Evolutionary conservation across 2,797 vertebrate species (phyloP).

Genomic region (Enteromius argenteus): DNA sequence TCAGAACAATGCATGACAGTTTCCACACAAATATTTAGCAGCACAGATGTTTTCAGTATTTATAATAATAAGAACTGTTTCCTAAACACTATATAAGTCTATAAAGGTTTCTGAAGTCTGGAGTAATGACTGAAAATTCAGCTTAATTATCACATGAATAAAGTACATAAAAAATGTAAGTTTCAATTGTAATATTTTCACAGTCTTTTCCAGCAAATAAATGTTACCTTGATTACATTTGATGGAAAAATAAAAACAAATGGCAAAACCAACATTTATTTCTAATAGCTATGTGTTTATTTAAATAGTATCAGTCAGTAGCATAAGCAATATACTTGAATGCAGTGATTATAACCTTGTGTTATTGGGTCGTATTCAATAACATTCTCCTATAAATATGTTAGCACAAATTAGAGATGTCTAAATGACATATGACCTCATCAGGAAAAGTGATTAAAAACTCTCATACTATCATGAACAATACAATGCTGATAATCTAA

Average conservation of each 20-base stretch:
- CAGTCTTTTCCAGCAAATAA: not conserved
- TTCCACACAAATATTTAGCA: not conserved
- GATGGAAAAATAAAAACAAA: not conserved
- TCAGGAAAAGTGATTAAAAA: constrained; percentile 51
- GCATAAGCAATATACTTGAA: constrained; percentile 7
- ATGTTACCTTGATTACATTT: not conserved
- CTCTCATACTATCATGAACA: constrained; percentile 47
- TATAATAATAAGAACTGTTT: not conserved
- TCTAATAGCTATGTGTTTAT: not conserved
- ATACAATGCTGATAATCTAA: constrained; percentile 45
- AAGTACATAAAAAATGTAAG: not conserved
- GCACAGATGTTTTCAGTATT: not conserved
- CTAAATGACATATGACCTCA: constrained; percentile 50
- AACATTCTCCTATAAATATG: constrained; percentile 33
- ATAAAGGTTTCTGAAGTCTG: not conserved
- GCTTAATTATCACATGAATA: not conserved
- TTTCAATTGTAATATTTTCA: not conserved
- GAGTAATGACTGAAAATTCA: not conserved
- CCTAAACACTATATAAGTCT: not conserved
- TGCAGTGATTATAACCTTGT: constrained; percentile 35
- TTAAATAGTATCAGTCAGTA: not conserved
- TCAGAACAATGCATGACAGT: not conserved
- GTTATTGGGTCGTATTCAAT: constrained; percentile 8
- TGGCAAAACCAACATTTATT: not conserved
- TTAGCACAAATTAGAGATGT: constrained; percentile 2